Conservation (phyloP, 2,888 invertebrate genomes). For the Sussaba pulchella region DNA sequence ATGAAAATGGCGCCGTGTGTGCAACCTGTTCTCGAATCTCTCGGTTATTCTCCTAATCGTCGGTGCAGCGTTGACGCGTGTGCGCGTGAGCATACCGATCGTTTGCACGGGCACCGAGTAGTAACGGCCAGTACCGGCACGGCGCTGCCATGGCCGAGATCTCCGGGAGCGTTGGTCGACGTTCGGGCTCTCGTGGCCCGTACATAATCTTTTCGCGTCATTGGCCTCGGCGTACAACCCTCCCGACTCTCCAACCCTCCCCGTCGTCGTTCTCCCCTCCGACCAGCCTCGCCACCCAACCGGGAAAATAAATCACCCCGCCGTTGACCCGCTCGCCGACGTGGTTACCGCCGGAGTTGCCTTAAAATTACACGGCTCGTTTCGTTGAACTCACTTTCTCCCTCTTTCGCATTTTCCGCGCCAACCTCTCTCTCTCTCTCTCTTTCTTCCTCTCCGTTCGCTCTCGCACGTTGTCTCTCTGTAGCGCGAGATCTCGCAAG, state of each 20-base stretch:
- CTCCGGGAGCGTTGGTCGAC: constrained; percentile 24
- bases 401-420: too few species aligned
- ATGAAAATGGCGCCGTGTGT: constrained; percentile 81
- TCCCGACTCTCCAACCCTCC: background rate
- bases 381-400: constrained; percentile 62
- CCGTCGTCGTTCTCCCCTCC: constrained; percentile 3
- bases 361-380: constrained; percentile 79
- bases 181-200: constrained; percentile 66
- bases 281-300: constrained; percentile 20
- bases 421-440: too few species aligned
- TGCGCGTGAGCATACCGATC: constrained; percentile 13
- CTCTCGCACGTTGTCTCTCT: constrained; percentile 1
- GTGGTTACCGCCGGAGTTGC: constrained; percentile 73
- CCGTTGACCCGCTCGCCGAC: constrained; percentile 74
- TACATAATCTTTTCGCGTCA: constrained; percentile 82
- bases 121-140: constrained; percentile 2
- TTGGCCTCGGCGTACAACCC: constrained; percentile 71
- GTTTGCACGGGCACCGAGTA: constrained; percentile 12
- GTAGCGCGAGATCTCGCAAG: background rate
- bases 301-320: constrained; percentile 65
- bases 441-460: background rate
- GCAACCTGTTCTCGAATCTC: constrained; percentile 66
- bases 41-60: constrained; percentile 67
- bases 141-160: background rate
- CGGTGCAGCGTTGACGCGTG: constrained; percentile 54